A percentile compares a stretch with the other conserved stretches of the same genome.
These are phyloP conservation scores for Nothobranchius kuhntae DNA, from an alignment of 2,113 vertebrate genomes.

Conservation along the genomic window DNA sequence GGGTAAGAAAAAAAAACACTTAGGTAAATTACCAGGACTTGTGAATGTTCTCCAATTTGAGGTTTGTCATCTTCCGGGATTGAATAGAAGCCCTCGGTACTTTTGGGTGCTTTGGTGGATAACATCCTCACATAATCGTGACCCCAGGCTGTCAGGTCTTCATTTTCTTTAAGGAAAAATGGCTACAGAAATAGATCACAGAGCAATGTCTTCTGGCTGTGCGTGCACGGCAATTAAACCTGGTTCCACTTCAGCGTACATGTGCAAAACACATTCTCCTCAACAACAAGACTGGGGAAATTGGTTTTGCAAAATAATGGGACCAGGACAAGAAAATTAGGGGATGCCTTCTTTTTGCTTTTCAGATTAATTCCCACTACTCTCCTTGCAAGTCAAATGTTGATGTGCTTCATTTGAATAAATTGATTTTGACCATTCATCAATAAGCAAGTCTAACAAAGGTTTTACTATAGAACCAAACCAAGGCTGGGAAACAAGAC, in stretches of 20 bases:
- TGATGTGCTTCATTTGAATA: not conserved
- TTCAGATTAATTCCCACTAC: not conserved
- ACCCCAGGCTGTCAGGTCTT: conserved; percentile 43
- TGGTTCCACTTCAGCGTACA: conserved; percentile 72
- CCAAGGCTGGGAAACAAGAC: too few species aligned
- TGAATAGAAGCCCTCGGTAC: conserved; percentile 44
- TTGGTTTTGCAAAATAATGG: conserved; percentile 38
- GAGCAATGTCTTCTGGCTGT: conserved; percentile 61
- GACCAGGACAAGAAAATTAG: conserved; percentile 23
- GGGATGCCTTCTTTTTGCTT: not conserved
- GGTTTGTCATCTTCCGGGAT: conserved; percentile 42
- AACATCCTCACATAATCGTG: conserved; percentile 57
- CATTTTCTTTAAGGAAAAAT: conserved; percentile 44
- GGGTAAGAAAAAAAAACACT: conserved; percentile 2
- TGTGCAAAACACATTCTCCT: conserved; percentile 73
- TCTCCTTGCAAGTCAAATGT: not conserved
- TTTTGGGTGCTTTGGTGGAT: conserved; percentile 44
- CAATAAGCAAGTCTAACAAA: not conserved
- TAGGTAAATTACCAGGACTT: conserved; percentile 6
- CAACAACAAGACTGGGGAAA: conserved; percentile 54
- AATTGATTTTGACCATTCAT: not conserved
- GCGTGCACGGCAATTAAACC: conserved; percentile 69
- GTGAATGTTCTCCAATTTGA: conserved; percentile 28
- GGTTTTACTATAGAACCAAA: not conserved
- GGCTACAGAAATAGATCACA: conserved; percentile 46